Evolutionary conservation across 23 tunicate species (phyloP).

Genomic region (Phallusia fumigata): DNA sequence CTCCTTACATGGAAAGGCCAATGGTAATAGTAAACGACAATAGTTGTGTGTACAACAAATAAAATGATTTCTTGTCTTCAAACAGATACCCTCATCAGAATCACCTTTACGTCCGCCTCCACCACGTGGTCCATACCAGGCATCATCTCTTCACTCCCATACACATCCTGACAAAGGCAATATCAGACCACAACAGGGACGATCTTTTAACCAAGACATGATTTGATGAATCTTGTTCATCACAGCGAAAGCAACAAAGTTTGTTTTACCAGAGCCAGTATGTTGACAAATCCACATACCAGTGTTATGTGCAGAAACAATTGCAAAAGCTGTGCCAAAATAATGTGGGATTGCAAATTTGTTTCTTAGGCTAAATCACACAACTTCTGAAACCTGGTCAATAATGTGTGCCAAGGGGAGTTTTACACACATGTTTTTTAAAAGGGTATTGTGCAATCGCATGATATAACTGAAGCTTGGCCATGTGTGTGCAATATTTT

Average conservation of each 20-base stretch:
- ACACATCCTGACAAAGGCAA: not conserved
- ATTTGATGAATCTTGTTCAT: not conserved
- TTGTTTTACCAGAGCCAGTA: not conserved
- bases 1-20: slow-evolving; percentile 67
- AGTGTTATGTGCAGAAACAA: not conserved
- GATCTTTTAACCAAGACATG: not conserved
- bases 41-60: not conserved
- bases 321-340: not conserved
- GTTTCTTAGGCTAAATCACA: too few relatives aligned
- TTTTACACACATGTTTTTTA: not conserved
- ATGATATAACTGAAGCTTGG: not conserved
- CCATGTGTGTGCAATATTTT: not conserved
- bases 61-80: not conserved
- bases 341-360: too few relatives aligned
- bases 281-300: not conserved
- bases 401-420: too few relatives aligned
- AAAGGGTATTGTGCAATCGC: slow-evolving; percentile 2
- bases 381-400: too few relatives aligned
- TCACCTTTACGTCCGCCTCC: slow-evolving; percentile 6
- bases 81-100: not conserved
- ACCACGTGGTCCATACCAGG: not conserved
- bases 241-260: not conserved
- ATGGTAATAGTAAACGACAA: slow-evolving; percentile 25
- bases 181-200: not conserved
- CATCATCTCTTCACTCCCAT: slow-evolving; percentile 9